phyloP scores from a whole-genome alignment of 2,888 invertebrate genomes.

The Dryococelus australis region DNA sequence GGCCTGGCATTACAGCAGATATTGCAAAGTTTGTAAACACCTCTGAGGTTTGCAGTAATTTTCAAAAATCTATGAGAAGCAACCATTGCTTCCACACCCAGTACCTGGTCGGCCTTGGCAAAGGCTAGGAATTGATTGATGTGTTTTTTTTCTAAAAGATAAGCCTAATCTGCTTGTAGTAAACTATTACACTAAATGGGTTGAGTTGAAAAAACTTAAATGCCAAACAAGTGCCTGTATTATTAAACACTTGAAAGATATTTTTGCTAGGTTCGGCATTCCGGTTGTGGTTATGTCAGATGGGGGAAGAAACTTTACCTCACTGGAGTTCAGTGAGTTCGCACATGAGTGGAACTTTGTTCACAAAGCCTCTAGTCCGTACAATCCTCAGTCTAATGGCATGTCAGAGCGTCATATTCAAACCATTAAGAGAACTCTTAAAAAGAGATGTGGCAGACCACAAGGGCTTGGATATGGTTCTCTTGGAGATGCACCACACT shows the following conservation, averaged over 20 bases:
- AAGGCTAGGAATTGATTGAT: no score
- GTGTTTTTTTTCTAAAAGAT: not conserved
- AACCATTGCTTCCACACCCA: not conserved
- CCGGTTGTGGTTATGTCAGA: no score
- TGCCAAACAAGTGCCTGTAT: no score
- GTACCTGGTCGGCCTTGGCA: not conserved
- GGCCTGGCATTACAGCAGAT: not conserved
- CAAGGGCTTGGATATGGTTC: no score
- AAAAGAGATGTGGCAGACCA: not conserved
- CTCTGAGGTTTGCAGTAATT: not conserved
- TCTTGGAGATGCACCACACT: not conserved
- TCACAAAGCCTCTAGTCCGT: not conserved
- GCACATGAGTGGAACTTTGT: no score
- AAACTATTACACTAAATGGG: not conserved
- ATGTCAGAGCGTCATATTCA: no score
- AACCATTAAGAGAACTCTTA: not conserved
- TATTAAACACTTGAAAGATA: no score
- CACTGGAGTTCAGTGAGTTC: no score
- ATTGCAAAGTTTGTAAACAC: not conserved
- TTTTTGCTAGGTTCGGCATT: no score
- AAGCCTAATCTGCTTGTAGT: not conserved
- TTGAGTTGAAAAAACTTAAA: no score
- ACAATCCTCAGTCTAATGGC: not conserved
- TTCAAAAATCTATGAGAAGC: not conserved
- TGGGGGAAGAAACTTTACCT: no score